Evolutionary conservation across 1,140 invertebrate genomes (phyloP).

Genomic region (Drosophila baimaii): DNA sequence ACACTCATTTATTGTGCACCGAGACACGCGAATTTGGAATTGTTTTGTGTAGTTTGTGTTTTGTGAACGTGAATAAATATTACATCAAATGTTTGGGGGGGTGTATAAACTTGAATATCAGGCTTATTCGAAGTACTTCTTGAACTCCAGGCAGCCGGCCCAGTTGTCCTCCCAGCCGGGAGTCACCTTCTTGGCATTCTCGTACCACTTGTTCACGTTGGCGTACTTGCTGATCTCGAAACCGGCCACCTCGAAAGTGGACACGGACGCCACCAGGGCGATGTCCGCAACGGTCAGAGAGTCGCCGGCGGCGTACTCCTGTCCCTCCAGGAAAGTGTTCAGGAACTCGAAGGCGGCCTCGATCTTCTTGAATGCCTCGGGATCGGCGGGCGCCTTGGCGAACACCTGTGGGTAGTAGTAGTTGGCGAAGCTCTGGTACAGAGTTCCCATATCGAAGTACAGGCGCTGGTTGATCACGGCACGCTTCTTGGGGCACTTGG

Average conservation of each 20-base stretch:
- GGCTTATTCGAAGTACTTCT: conserved; percentile 79
- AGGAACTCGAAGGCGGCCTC: conserved; percentile 87
- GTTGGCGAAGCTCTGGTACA: conserved; percentile 87
- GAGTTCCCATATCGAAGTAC: conserved; percentile 89
- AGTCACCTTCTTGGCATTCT: conserved; percentile 88
- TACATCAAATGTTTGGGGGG: conserved; percentile 43
- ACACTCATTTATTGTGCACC: conserved; percentile 47
- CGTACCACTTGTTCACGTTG: conserved; percentile 89
- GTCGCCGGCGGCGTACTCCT: conserved; percentile 88
- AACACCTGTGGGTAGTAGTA: conserved; percentile 90
- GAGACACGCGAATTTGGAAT: conserved; percentile 44
- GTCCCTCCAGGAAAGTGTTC: conserved; percentile 88
- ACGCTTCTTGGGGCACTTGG: conserved; percentile 88
- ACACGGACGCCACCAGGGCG: conserved; percentile 86
- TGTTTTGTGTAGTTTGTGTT: conserved; percentile 29
- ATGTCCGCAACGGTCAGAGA: conserved; percentile 91
- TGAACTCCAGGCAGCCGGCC: conserved; percentile 86
- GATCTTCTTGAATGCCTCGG: conserved; percentile 87
- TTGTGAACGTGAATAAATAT: conserved; percentile 57
- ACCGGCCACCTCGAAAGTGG: conserved; percentile 88
- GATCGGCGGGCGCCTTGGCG: conserved; percentile 87
- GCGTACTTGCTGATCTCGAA: conserved; percentile 88
- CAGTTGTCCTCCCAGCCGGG: conserved; percentile 91
- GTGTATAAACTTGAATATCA: conserved; percentile 31
- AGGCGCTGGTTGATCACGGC: conserved; percentile 90